These are phyloP conservation scores for Pseudococcus viburni DNA, from an alignment of 2,888 invertebrate species.

Conservation along the genomic window DNA sequence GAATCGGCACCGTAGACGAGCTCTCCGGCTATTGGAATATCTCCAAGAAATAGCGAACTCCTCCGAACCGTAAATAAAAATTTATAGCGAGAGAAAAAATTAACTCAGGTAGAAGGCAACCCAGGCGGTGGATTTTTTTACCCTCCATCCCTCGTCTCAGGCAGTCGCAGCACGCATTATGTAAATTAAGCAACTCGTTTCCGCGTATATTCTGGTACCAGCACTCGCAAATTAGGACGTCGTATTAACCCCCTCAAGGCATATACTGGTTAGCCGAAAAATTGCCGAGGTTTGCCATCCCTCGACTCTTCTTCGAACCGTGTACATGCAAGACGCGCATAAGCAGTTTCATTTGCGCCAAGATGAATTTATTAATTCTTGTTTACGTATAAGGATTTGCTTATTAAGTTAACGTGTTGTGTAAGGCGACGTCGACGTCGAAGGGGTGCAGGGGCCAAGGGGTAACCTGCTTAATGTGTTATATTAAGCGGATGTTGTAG, in stretches of 20 bases:
- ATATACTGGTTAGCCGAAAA: constrained; percentile 45
- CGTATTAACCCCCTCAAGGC: constrained; percentile 54
- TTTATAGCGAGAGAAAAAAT: constrained; percentile 38
- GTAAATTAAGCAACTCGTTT: constrained; percentile 37
- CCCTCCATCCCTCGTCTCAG: background rate
- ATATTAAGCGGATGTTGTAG: constrained; percentile 44
- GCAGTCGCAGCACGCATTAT: constrained; percentile 35
- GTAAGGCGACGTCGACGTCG: background rate
- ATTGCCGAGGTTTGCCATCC: constrained; percentile 36
- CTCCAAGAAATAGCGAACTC: constrained; percentile 41
- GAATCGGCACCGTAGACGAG: background rate
- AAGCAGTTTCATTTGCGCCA: constrained; percentile 45
- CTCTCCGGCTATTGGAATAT: background rate
- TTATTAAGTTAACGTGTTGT: constrained; percentile 48
- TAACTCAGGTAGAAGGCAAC: background rate
- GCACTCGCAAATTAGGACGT: constrained; percentile 51
- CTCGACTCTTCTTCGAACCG: background rate
- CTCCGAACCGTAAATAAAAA: constrained; percentile 41
- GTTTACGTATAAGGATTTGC: constrained; percentile 51
- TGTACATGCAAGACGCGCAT: background rate
- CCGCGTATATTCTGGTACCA: background rate
- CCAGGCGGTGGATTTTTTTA: background rate
- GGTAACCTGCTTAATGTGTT: constrained; percentile 41
- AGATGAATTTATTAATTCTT: constrained; percentile 56
- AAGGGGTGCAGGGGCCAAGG: background rate